Percentiles rank a stretch among this genome's conserved stretches.
Conservation (phyloP, 2,113 vertebrate genomes). For the human (Homo sapiens) region GRCh38 chr6:86644501-86645000, state of each 20-base stretch:
- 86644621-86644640: background rate
- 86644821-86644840: background rate
- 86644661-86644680: background rate
- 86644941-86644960: background rate
- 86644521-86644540: background rate
- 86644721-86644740: background rate
- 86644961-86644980: background rate
- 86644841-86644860: background rate
- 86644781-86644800: background rate
- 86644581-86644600: background rate
- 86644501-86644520: background rate
- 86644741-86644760: background rate
- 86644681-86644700: background rate
- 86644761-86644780: background rate
- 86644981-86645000: too few species aligned
- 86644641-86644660: background rate
- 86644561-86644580: background rate
- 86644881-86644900: background rate
- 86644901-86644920: background rate
- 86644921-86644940: background rate
- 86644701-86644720: background rate
- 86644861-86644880: background rate
- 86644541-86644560: background rate
- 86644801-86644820: background rate
- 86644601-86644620: background rate